phyloP scores from a whole-genome alignment of 2,888 invertebrate species.

The Oconnorella tubifera region DNA sequence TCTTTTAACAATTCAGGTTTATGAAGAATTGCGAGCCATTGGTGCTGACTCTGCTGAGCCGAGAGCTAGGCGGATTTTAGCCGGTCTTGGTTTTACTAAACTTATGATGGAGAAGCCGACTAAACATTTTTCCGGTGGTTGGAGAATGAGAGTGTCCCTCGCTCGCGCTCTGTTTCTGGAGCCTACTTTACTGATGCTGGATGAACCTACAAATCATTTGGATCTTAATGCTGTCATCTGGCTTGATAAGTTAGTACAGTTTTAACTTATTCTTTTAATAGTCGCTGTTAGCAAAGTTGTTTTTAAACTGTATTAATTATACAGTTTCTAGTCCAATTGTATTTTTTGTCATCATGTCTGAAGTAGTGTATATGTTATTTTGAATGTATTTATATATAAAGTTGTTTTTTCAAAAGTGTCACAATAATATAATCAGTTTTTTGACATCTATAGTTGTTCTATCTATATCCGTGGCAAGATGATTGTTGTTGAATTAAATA shows the following conservation, averaged over 20 bases:
- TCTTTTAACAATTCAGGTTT: no score
- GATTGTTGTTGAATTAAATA: no score
- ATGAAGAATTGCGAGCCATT: slow-evolving; percentile 89
- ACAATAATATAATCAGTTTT: no score
- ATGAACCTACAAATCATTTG: slow-evolving; percentile 99
- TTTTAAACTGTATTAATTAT: slow-evolving; percentile 4
- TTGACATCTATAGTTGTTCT: no score
- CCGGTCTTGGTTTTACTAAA: slow-evolving; percentile 84
- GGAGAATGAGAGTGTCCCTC: slow-evolving; percentile 98
- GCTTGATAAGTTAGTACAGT: slow-evolving; percentile 82
- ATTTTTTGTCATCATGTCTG: no score
- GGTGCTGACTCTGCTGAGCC: slow-evolving; percentile 98
- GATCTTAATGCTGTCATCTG: slow-evolving; percentile 99
- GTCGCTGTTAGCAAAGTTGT: slow-evolving; percentile 1
- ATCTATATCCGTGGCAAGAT: no score
- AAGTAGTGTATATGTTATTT: no score
- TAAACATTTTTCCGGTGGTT: slow-evolving; percentile 73
- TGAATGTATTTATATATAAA: no score
- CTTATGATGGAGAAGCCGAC: slow-evolving; percentile 79
- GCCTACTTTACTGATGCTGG: slow-evolving; percentile 91
- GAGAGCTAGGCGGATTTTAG: slow-evolving; percentile 87
- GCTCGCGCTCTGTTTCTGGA: slow-evolving; percentile 92
- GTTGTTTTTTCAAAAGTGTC: no score
- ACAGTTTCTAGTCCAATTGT: no score
- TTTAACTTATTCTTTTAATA: not conserved